Evolutionary conservation across 2,888 invertebrate species (phyloP), one percentile per base, ranked within the genome.

Genomic region (Napeogenes inachia): DNA sequence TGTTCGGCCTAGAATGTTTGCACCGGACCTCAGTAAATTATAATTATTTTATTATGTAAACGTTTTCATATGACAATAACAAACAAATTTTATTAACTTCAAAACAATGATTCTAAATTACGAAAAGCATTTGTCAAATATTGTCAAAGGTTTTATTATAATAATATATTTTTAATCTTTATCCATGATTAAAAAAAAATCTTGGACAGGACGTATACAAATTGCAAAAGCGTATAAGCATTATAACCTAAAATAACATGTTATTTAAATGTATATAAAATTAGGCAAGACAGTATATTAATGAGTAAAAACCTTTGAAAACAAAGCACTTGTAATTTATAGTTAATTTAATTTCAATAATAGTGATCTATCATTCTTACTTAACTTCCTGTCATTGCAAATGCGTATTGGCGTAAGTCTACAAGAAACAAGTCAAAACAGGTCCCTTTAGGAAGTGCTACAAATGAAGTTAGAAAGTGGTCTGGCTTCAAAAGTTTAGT

Each of bases 1-100:
- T 47, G 62, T 61, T 59, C 59, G 68, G 57, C 68, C 67, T 69
- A 69, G 65, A 69, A 64, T 65, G 65, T 54, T 45, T 42, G 54
- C 50, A 30, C 30, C 10, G 30, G 30, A 30, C 50, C 50, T 50
- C 10, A 50, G 10, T 30, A 4, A 47, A 50, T 53, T 64, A 61
- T 59, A 53, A 62, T 12, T 47, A 62, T 53, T 57, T 54, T 58
- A 53, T 56, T 55, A 54, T 54, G 63, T 53, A 61, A 61, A 65
- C 58, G 60, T 58, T 60, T 62, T 57, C 56, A 38, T 50, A n/a
- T 50, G 30, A 5, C 10, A 21, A 50, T 50, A 50, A 50, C 2
- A 50, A 8, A 47, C 13, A n/a, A 4, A 50, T 12, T 50, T 30
- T 10, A 6, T 30, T 50, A 8, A 30, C 8, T 50, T 3, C 4